Conservation (phyloP, 2,888 invertebrate genomes). For the Malthinus flaveolus region DNA sequence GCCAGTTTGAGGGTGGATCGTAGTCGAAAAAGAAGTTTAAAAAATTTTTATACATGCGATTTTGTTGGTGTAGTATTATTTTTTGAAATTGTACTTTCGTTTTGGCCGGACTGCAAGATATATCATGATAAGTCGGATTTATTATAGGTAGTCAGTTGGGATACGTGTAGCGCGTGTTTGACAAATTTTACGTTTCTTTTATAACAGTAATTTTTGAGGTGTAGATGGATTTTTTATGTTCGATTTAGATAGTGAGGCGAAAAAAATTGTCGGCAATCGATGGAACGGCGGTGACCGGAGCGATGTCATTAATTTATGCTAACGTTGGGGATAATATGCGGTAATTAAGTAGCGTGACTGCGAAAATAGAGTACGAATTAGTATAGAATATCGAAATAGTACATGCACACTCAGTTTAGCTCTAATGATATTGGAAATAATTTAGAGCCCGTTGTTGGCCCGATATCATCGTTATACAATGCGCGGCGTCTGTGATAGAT, state of each 20-base stretch:
- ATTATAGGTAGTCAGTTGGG: constrained; percentile 9
- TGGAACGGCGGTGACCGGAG: not conserved
- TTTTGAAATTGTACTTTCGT: constrained; percentile 12
- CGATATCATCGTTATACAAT: constrained; percentile 42
- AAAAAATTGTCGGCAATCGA: not conserved
- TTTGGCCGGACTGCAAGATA: constrained; percentile 11
- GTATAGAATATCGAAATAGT: constrained; percentile 11
- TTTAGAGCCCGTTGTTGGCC: constrained; percentile 42
- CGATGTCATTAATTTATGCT: constrained; percentile 13
- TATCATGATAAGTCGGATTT: constrained; percentile 18
- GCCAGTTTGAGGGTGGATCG: too few species aligned
- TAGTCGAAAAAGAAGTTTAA: too few species aligned
- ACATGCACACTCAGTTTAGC: constrained; percentile 18
- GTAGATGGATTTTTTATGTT: not conserved
- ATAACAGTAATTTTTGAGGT: constrained; percentile 5
- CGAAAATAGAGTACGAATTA: constrained; percentile 21
- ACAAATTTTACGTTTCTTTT: constrained; percentile 13
- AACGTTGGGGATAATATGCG: constrained; percentile 11
- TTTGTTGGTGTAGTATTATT: not conserved
- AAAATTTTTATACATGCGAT: not conserved
- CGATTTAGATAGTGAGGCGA: too few species aligned
- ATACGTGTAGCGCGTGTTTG: constrained; percentile 11
- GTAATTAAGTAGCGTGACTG: constrained; percentile 14
- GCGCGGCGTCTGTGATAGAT: constrained; percentile 40
- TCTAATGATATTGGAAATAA: constrained; percentile 32